A percentile compares a stretch with the other conserved stretches of the same genome.
phyloP scores from a whole-genome alignment of 2,797 vertebrate genomes.

The Cercopithecus petaurista region DNA sequence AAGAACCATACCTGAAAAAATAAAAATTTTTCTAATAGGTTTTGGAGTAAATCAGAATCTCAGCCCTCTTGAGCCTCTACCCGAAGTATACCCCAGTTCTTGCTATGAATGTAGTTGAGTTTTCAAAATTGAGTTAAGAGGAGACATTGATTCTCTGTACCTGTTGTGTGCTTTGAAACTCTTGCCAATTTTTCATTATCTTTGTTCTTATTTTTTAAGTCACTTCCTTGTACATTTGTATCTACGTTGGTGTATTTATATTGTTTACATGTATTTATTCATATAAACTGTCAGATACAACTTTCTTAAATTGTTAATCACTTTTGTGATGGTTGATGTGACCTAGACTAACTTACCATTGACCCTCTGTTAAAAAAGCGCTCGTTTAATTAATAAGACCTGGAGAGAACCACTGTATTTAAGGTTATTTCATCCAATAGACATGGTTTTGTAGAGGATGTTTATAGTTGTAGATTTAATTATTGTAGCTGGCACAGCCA shows the following conservation, averaged over 20 bases:
- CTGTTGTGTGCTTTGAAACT: neutral
- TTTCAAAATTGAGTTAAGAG: neutral
- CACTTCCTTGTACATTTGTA: neutral
- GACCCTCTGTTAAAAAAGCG: neutral
- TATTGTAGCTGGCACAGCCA: neutral
- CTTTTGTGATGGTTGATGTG: neutral
- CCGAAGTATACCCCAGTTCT: neutral
- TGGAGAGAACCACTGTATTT: neutral
- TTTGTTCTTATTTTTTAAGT: neutral
- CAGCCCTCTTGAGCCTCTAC: neutral
- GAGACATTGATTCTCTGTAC: neutral
- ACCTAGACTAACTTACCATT: slow-evolving; percentile 10
- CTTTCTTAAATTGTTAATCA: neutral
- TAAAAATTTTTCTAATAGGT: neutral
- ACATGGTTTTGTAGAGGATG: neutral
- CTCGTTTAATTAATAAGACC: neutral
- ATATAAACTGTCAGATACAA: neutral
- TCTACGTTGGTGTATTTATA: neutral
- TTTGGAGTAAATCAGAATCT: slow-evolving; percentile 22
- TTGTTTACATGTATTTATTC: neutral
- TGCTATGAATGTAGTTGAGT: neutral
- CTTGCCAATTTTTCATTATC: neutral
- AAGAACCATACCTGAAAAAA: neutral
- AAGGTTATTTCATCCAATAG: slow-evolving; percentile 20
- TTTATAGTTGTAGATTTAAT: neutral